Base-by-base conservation (phyloP, 2,888 invertebrate species). In the Campoletis raptor region DNA sequence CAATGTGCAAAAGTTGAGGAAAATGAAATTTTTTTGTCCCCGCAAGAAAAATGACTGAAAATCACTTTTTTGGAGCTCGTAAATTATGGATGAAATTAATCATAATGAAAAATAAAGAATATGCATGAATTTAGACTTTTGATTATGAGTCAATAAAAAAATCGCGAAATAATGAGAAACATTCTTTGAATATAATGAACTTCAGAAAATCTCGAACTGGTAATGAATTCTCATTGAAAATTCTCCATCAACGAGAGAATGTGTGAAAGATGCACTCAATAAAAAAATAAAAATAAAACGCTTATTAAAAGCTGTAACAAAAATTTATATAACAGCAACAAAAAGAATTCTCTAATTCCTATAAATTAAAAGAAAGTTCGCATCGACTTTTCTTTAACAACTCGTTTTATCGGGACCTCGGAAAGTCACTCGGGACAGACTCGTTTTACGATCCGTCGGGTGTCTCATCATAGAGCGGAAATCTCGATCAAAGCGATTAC, bases 401-500 rank as follows among this genome's bases (percentile, higher is more conserved):
- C 48, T 70, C 70, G 48, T 70, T 24, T 9, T 36, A 18, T 48
- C 70, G 18, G 30, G 45, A 48, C 18, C 48, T 70, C 70, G 48
- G 48, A 48, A 70, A 70, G 45, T 48, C 70, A 30, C 24, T 42
- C 9, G 37, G 18, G 37, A 52, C 15, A 30, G 48, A 36, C 45
- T 67, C 40, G 48, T 69, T 79, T 77, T 77, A 66, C 66, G 66
- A 66, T 66, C 77, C 78, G 67, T 79, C 67, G 54, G 24, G 21
- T 40, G 69, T 79, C 78, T 66, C 78, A 57, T 54, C 69, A 30
- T n/a, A 52, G 42, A 79, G 42, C 40, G 69, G 78, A 79, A 79
- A 79, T 79, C 67, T 79, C 69, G 61, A 64, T 77, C 70, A 61
- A 45, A 73, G 37, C 69, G n/a, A 69, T 57, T 82, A 77, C 70